Base-by-base conservation (phyloP, 2,113 vertebrate species). In the Saguinus midas region DNA sequence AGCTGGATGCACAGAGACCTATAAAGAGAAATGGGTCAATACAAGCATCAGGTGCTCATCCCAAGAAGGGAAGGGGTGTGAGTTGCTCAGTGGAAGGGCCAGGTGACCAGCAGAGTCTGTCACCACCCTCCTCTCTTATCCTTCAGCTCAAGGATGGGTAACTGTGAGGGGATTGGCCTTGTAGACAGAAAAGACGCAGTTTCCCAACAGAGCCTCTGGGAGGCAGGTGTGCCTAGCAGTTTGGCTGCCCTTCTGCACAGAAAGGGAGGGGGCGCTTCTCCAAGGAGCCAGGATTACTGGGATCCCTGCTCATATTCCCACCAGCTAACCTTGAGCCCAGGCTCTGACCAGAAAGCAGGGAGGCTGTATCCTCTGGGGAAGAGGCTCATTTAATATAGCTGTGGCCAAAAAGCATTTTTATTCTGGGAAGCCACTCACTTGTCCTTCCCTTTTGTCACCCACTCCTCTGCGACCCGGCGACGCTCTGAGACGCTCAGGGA, bases 401-500 rank as follows among this genome's bases (percentile, higher is more conserved):
- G 48, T 66, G 6, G 18, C 37, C 21, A 57, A 61, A 5, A 79
- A 9, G 40, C 0, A 13, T 84, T 75, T 87, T 79, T 17, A 43
- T 68, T 20, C 25, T 9, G 20, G 5, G 35, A 6, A 79, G 64
- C n/a, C 86, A 99, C 99, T 99, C 96, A 99, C 99, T 99, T 99
- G 96, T 98, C 98, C 96, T 98, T 99, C 55, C 99, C 99, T 96
- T 98, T 98, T 32, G 64, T 85, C 93, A 99, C 98, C 99, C 99
- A 99, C 48, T 99, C 99, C 96, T 99, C 98, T 0, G 99, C 99
- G 50, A 99, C 57, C 82, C 27, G 96, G 97, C 99, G 99, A 97
- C 99, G 99, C 98, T 99, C 99, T 48, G 98, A 98, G 70, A 99
- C 61, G 84, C 95, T 99, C 37, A 99, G 98, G 83, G 99, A 99